A percentile compares a stretch with the other conserved stretches of the same genome.
Evolutionary conservation across 2,113 vertebrate species (phyloP).

Genomic region (Laterallus jamaicensis): DNA sequence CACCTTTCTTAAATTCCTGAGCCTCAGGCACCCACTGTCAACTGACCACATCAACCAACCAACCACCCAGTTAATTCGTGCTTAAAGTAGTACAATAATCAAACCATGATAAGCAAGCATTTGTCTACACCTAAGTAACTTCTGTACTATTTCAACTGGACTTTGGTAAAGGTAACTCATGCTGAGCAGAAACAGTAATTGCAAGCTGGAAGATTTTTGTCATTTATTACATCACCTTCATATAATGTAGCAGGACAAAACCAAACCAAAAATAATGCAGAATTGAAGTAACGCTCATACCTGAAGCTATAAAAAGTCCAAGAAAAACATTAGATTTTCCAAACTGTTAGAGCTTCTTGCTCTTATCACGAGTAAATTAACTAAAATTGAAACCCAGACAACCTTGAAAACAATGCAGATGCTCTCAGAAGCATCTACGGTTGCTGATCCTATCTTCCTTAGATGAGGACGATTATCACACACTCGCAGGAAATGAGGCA

Average conservation of each 20-base stretch:
- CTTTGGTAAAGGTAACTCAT: background rate
- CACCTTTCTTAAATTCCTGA: background rate
- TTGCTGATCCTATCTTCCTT: background rate
- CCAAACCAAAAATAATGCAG: background rate
- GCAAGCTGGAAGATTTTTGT: background rate
- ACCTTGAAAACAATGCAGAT: slow-evolving; percentile 12
- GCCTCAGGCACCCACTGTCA: background rate
- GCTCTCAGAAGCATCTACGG: background rate
- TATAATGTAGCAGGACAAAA: background rate
- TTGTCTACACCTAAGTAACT: background rate
- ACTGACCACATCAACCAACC: background rate
- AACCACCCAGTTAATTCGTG: background rate
- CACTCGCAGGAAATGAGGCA: background rate
- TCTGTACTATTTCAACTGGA: background rate
- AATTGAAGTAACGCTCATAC: background rate
- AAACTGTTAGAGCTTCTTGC: background rate
- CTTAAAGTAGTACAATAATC: background rate
- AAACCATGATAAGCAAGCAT: background rate
- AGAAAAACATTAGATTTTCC: background rate
- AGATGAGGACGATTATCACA: background rate
- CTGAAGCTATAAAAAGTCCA: background rate
- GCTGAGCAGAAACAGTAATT: background rate
- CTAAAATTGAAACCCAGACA: slow-evolving; percentile 4
- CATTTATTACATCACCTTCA: background rate
- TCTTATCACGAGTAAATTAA: background rate